Conservation (phyloP, 2,888 invertebrate species). For the Charanyca ferruginea region DNA sequence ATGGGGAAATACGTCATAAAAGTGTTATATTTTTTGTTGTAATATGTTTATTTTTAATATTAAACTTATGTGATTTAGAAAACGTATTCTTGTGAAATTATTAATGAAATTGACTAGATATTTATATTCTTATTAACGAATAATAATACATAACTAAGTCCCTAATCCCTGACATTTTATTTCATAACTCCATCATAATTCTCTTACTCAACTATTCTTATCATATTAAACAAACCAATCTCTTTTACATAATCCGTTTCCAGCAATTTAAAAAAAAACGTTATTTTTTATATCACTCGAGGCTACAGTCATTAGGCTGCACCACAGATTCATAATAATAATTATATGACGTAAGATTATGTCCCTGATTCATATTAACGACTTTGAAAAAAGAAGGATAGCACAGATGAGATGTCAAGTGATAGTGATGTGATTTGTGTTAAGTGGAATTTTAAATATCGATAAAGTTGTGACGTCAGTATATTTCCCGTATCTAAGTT, state of each 20-base stretch:
- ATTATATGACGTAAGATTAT: constrained; percentile 42
- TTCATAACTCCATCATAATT: constrained; percentile 7
- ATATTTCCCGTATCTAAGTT: constrained; percentile 6
- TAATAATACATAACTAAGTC: background rate
- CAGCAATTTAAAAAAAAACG: constrained; percentile 24
- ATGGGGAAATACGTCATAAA: constrained; percentile 27
- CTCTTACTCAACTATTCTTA: constrained; percentile 22
- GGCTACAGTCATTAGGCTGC: constrained; percentile 28
- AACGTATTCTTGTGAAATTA: background rate
- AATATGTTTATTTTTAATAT: background rate
- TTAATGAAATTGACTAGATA: background rate
- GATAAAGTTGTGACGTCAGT: constrained; percentile 26
- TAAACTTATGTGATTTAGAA: background rate
- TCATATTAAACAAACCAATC: constrained; percentile 36
- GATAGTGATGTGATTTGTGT: constrained; percentile 36
- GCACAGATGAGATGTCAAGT: constrained; percentile 21
- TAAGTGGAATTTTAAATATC: constrained; percentile 13
- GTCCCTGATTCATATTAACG: constrained; percentile 38
- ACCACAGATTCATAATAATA: constrained; percentile 46
- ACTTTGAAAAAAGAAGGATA: constrained; percentile 23
- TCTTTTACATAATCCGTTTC: constrained; percentile 32
- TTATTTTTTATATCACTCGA: constrained; percentile 16
- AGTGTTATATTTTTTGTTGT: background rate
- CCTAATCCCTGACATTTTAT: constrained; percentile 9
- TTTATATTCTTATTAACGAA: background rate